These are phyloP conservation scores for Gopherus flavomarginatus DNA, from an alignment of 2,113 vertebrate genomes.

Conservation along the genomic window DNA sequence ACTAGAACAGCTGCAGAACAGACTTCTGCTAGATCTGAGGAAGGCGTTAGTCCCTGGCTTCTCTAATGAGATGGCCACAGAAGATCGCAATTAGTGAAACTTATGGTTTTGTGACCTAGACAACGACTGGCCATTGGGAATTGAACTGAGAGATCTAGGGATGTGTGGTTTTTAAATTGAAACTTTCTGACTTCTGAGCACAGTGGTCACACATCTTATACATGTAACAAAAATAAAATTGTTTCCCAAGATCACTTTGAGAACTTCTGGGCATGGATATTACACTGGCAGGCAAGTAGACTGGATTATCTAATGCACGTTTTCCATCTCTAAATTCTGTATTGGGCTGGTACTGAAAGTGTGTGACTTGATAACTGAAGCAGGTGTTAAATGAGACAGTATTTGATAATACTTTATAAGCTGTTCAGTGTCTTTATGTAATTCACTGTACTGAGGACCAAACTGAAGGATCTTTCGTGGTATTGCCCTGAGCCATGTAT, in stretches of 20 bases:
- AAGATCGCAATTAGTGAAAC: background rate
- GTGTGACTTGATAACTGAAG: background rate
- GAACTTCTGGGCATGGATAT: background rate
- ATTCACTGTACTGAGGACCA: background rate
- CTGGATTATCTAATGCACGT: background rate
- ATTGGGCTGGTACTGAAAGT: background rate
- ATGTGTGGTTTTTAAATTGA: background rate
- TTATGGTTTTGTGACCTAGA: background rate
- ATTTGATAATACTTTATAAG: background rate
- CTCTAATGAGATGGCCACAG: background rate
- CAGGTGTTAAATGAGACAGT: background rate
- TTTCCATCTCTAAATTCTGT: background rate
- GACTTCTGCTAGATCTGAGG: background rate
- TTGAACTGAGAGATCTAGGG: background rate
- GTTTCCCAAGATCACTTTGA: background rate
- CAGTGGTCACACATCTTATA: background rate
- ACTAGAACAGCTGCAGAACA: background rate
- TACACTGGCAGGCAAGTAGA: background rate
- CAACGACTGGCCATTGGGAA: background rate
- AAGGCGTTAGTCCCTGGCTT: background rate
- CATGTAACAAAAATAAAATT: background rate
- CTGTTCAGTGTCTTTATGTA: background rate
- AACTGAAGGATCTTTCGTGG: background rate
- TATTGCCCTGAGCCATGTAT: background rate
- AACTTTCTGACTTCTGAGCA: background rate